phyloP scores from a whole-genome alignment of 2,797 vertebrate genomes.

The Scolopax rusticola region DNA sequence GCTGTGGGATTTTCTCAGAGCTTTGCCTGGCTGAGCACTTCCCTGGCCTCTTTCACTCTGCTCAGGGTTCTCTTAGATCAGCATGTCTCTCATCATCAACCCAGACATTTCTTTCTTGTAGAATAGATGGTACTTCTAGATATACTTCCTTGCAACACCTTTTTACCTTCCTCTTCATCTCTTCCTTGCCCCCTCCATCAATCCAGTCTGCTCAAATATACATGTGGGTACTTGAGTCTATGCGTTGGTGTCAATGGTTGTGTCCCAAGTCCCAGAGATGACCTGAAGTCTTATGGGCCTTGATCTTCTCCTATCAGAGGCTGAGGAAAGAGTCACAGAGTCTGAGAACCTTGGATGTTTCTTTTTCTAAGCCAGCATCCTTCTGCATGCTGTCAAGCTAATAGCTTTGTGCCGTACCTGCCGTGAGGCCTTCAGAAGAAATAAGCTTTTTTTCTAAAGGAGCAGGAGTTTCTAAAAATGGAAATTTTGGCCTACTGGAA shows the following conservation, averaged over 20 bases:
- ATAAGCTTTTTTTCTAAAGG: neutral
- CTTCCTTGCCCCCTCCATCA: rapidly evolving
- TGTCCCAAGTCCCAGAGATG: neutral
- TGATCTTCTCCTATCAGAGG: neutral
- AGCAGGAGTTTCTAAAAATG: neutral
- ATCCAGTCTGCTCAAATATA: neutral
- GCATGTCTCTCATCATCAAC: neutral
- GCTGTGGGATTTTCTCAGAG: neutral
- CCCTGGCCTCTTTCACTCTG: neutral
- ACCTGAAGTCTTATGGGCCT: neutral
- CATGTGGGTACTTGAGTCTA: rapidly evolving
- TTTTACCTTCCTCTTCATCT: neutral
- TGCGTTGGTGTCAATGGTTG: neutral
- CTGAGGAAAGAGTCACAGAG: neutral
- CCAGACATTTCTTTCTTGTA: neutral
- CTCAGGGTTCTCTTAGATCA: neutral
- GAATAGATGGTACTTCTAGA: neutral
- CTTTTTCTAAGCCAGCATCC: neutral
- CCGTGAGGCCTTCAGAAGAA: neutral
- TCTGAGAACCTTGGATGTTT: neutral
- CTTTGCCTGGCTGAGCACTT: neutral
- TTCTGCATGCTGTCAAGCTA: neutral
- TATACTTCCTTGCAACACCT: neutral
- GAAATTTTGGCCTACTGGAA: neutral
- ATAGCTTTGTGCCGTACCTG: neutral